These are phyloP conservation scores for Drosophila subquinaria DNA, from an alignment of 2,888 invertebrate species.

Conservation along the genomic window DNA sequence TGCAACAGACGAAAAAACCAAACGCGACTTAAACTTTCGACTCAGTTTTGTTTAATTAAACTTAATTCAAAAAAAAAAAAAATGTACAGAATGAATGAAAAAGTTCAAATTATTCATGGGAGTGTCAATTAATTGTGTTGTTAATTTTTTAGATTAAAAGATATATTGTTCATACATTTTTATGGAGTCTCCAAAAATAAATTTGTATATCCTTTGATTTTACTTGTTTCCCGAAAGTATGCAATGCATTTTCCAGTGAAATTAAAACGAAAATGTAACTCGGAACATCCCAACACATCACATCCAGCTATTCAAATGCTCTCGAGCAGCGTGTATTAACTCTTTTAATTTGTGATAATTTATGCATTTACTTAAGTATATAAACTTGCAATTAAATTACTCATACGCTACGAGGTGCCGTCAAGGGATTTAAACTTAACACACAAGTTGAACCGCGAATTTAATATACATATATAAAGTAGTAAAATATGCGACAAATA, in stretches of 20 bases:
- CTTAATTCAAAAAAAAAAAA: slow-evolving; percentile 1
- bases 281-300: background rate
- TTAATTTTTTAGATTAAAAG: background rate
- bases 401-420: slow-evolving; percentile 17
- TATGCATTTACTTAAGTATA: slow-evolving; percentile 17
- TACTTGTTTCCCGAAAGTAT: background rate
- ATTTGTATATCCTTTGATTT: background rate
- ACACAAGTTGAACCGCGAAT: background rate
- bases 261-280: background rate
- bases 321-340: background rate
- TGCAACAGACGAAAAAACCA: slow-evolving; percentile 1
- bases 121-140: too few relatives aligned
- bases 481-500: slow-evolving; percentile 2
- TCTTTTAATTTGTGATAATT: slow-evolving; percentile 21
- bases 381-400: slow-evolving; percentile 22
- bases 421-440: background rate
- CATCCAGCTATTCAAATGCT: background rate
- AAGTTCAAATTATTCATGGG: background rate
- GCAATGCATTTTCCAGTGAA: background rate
- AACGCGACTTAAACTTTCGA: slow-evolving; percentile 11
- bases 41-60: slow-evolving; percentile 24
- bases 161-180: background rate
- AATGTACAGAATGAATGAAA: too few relatives aligned
- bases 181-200: background rate
- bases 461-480: background rate